Base-by-base conservation (phyloP, 1,140 invertebrate species). In the Mycetomoellerius zeteki region DNA sequence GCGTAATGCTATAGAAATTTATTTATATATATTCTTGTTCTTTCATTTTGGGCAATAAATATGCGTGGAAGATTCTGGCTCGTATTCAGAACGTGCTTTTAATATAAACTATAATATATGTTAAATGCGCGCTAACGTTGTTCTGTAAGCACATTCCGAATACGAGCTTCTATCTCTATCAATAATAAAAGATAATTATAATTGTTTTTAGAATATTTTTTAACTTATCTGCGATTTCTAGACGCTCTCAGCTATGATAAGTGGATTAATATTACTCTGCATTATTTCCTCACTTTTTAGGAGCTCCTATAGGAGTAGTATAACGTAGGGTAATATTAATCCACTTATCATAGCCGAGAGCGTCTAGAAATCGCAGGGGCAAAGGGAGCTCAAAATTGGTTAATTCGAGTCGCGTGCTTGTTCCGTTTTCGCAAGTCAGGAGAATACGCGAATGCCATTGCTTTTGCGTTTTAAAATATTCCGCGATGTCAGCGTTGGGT, bases 381-480 rank as follows among this genome's bases (percentile, higher is more conserved):
- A 50, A 60, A 19, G 37, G n/a, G 24, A n/a, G 14, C 19, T 78
- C 84, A 64, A 84, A 88, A 91, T 81, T 75, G 67, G 56, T 78
- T 65, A 91, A 91, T 92, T 91, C 72, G 80, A 88, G 71, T 88
- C 85, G 89, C 89, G 90, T 91, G 87, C 50, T 64, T 21, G 21
- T 86, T 3, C 30, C 24, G 64, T 71, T 86, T 71, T 50, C 54
- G 67, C 67, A 69, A 71, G 52, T 43, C 73, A 19, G 52, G 10
- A 62, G 47, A 56, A 52, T 65, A 78, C 58, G 69, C 56, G 73
- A 8, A 78, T 78, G 72, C 60, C 54, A 60, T 60, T 73, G 60
- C 73, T 27, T 85, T 85, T 6, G 58, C 58, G 47, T 85, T 78
- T 60, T 64, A 50, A 84, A 84, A 84, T 84, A 84, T 85, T 85